phyloP scores from a whole-genome alignment of 2,888 invertebrate species.

The Lamellibrachia satsuma region DNA sequence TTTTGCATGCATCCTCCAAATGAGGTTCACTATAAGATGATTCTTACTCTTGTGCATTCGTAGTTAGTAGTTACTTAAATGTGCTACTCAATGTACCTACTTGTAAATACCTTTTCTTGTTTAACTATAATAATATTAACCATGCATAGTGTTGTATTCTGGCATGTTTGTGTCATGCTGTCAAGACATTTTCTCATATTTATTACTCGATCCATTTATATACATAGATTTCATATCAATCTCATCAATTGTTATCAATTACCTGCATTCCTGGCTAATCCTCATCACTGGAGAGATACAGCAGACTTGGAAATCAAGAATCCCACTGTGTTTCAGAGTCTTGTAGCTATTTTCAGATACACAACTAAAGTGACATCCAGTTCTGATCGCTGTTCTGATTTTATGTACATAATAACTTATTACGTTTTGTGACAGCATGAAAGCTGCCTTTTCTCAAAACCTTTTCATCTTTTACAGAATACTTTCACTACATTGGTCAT shows the following conservation, averaged over 20 bases:
- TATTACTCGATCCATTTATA: background rate
- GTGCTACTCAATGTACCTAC: background rate
- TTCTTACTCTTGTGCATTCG: background rate
- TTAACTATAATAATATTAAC: background rate
- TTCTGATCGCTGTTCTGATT: background rate
- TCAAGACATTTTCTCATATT: background rate
- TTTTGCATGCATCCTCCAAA: background rate
- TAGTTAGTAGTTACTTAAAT: conserved; percentile 13
- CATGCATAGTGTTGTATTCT: background rate
- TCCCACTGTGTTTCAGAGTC: too few species aligned
- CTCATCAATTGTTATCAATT: background rate
- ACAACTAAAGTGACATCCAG: background rate
- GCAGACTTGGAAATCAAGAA: too few species aligned
- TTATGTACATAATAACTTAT: background rate
- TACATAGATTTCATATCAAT: background rate
- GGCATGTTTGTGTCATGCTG: background rate
- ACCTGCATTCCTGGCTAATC: background rate
- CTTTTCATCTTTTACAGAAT: too few species aligned
- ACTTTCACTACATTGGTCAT: background rate
- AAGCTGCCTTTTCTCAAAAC: background rate
- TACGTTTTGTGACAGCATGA: background rate
- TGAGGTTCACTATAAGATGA: background rate
- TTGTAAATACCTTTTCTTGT: conserved; percentile 6
- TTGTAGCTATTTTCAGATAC: background rate
- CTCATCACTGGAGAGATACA: background rate